Evolutionary conservation across 2,888 invertebrate genomes (phyloP), one percentile per base, ranked within the genome.

Genomic region (Luffia ferchaultella): DNA sequence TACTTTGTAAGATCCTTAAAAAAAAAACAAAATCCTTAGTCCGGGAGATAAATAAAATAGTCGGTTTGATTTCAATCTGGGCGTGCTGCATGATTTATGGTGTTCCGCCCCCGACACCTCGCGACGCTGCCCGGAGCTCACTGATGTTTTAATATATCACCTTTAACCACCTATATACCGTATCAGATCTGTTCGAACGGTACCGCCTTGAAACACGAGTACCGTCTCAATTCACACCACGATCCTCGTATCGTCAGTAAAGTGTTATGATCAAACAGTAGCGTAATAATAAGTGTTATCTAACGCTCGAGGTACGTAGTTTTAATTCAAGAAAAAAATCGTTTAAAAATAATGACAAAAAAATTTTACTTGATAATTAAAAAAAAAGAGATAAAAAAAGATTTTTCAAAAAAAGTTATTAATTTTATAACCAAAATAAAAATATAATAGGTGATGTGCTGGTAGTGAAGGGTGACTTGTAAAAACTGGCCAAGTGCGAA

Each of bases 81-180:
- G 43, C 42, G 50, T 46, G 43, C 42, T n/a, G 19, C 44, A 18
- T n/a, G 49, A 60, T 62, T 60, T 60, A 59, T 56, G 54, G 46
- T 20, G 44, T 30, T 49, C 50, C 50, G 55, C 57, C 61, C 46
- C 49, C 53, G 52, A 53, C 56, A 54, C 53, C 51, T 52, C 52
- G 53, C 20, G 49, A 53, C 45, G 42, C 41, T n/a, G 30, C 30
- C 30, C 30, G 50, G 42, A 42, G 42, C 45, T 42, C 17, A 19
- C 45, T 19, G 47, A 20, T 17, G 18, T 18, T 18, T 20, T 46
- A 50, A 52, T 52, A 50, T 50, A 52, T 52, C 52, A 52, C 52
- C 45, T 40, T 45, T 52, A 52, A 52, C 47, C 52, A 52, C 50
- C 48, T 42, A 50, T 42, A 42, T 20, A 42, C 49, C 44, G 30